Evolutionary conservation across 2,797 vertebrate genomes (phyloP).

Genomic region (Xiphophorus birchmanni): DNA sequence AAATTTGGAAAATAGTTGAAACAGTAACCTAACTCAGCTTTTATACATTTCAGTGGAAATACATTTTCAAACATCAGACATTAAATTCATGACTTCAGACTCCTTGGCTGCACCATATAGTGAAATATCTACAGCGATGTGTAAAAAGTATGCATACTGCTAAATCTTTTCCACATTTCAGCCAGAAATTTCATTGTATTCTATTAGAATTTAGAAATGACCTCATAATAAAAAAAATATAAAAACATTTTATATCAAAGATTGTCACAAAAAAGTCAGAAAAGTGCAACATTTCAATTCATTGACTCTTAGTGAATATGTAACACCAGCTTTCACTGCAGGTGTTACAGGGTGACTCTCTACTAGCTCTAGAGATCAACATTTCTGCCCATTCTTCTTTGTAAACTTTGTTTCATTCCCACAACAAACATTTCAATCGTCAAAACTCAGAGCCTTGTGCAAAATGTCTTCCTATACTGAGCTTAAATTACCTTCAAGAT

Average conservation of each 20-base stretch:
- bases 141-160: not conserved
- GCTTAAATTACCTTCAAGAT: too few species aligned
- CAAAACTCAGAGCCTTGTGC: too few species aligned
- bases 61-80: not conserved
- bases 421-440: not conserved
- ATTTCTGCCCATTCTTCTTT: not conserved
- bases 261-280: not conserved
- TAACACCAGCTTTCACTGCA: not conserved
- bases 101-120: not conserved
- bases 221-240: not conserved
- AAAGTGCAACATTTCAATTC: not conserved
- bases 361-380: not conserved
- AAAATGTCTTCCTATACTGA: too few species aligned
- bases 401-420: not conserved
- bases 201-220: not conserved
- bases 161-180: not conserved
- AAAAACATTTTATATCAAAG: not conserved
- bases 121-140: not conserved
- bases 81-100: not conserved
- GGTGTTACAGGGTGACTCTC: not conserved
- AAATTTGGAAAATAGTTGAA: not conserved
- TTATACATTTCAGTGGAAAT: not conserved
- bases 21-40: not conserved
- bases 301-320: not conserved
- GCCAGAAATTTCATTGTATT: not conserved